Base-by-base conservation (phyloP, 92 coral and sea anemone species). In the Porites evermanni region DNA sequence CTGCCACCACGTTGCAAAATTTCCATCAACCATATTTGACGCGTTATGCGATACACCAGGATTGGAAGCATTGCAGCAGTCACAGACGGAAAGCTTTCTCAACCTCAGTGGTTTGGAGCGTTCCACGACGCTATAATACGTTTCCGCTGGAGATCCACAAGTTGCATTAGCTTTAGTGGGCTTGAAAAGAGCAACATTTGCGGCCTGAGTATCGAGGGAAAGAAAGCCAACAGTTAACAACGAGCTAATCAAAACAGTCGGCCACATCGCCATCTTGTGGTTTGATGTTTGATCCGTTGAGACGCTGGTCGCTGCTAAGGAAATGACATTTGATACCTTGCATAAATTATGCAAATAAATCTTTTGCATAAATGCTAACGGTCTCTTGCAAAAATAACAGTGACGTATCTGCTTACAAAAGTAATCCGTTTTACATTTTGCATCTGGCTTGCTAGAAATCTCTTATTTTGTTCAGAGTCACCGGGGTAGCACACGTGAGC, bases 1-100 rank as follows among this genome's bases (percentile, higher is more conserved):
- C 64, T 95, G 99, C 99, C 99, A 97, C 84, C 91, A 93, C 13
- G 97, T 93, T 10, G 72, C n/a, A 0, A 26, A 18, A 2, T 88
- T 72, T 5, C 81, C 95, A 79, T 97, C 99, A n/a, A 95, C 98
- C 88, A 97, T 38, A 6, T 88, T 20, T 56, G 98, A 79, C 14
- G 99, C 95, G 65, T 93, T 97, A 68, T 93, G 98, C 59, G 99
- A 92, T 4, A 6, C 13, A 1, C 23, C 26, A 17, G 95, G 19
- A 80, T 79, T 73, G 13, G 78, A 91, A 21, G 95, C 92, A 64
- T 93, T 70, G 89, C 99, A 97, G 8, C 54, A 72, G 12, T 95
- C 75, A 87, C 99, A 97, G 6, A 54, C 68, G 11, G 84, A 90
- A 9, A 32, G 2, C 0, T 0, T 29, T 56, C 97, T 76, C 0